Percentiles rank a stretch among this genome's conserved stretches.
These are phyloP conservation scores for Oithona nana DNA, from an alignment of 2,888 invertebrate species.

Conservation along the genomic window DNA sequence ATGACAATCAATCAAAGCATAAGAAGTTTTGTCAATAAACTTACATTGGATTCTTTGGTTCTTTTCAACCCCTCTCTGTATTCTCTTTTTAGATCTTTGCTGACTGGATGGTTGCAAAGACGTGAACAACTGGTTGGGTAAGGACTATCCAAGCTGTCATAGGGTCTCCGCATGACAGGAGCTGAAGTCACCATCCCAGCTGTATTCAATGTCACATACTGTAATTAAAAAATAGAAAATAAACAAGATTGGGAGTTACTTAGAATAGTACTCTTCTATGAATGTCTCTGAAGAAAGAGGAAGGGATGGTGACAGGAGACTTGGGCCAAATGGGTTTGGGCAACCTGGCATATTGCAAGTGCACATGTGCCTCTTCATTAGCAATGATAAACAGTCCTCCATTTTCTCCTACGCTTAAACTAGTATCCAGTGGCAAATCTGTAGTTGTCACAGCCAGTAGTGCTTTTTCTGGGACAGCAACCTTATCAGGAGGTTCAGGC, in stretches of 20 bases:
- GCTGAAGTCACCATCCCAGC: not conserved
- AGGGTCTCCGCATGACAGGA: not conserved
- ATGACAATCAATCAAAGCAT: not conserved
- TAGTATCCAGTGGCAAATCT: no score
- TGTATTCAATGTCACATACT: not conserved
- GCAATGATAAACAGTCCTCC: no score
- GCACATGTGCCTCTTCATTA: no score
- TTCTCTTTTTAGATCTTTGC: not conserved
- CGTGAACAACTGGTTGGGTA: constrained; percentile 3
- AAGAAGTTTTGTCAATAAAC: not conserved
- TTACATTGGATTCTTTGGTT: not conserved
- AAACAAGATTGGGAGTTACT: not conserved
- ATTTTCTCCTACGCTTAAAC: no score
- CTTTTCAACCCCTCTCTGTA: not conserved
- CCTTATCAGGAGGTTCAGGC: no score
- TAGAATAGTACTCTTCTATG: not conserved
- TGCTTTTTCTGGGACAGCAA: no score
- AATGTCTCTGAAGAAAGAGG: not conserved
- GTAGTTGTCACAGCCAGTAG: no score
- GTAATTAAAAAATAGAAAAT: not conserved
- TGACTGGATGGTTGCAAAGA: constrained; percentile 15
- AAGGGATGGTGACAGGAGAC: not conserved
- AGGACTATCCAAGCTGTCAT: constrained; percentile 8
- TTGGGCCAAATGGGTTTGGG: not conserved
- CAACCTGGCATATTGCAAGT: not conserved